phyloP scores from a whole-genome alignment of 2,113 vertebrate species.

The Phalacrocorax pelagicus region DNA sequence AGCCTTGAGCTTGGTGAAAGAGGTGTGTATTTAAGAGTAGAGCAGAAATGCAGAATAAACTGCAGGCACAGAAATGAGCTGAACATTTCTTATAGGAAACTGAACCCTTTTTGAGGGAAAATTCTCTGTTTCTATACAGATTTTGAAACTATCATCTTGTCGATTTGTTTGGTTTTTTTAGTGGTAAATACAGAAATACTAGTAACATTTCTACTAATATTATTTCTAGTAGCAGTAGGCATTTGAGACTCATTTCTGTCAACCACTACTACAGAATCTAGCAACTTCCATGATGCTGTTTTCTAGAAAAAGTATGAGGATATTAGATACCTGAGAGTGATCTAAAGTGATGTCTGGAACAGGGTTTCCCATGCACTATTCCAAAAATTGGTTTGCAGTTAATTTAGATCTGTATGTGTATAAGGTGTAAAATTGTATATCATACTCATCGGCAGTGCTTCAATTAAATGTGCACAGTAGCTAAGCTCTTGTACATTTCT shows the following conservation, averaged over 20 bases:
- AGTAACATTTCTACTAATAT: background rate
- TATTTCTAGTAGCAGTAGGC: background rate
- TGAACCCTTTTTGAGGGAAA: background rate
- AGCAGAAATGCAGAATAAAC: background rate
- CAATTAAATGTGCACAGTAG: background rate
- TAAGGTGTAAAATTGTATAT: background rate
- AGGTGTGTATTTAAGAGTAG: background rate
- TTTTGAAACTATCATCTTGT: background rate
- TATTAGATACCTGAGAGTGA: background rate
- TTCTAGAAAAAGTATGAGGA: background rate
- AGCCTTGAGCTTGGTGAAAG: background rate
- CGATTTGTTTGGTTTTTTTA: background rate
- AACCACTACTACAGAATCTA: background rate
- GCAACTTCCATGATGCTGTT: background rate
- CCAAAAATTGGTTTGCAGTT: background rate
- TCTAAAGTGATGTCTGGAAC: background rate
- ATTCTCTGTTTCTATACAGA: background rate
- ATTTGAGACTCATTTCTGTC: background rate
- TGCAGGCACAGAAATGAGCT: background rate
- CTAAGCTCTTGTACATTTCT: background rate
- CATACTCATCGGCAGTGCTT: background rate
- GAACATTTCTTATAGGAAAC: background rate
- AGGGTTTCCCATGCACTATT: background rate
- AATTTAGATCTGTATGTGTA: background rate
- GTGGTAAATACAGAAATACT: background rate